Evolutionary conservation across 2,113 vertebrate species (phyloP).

Genomic region (Hiodon alosoides): DNA sequence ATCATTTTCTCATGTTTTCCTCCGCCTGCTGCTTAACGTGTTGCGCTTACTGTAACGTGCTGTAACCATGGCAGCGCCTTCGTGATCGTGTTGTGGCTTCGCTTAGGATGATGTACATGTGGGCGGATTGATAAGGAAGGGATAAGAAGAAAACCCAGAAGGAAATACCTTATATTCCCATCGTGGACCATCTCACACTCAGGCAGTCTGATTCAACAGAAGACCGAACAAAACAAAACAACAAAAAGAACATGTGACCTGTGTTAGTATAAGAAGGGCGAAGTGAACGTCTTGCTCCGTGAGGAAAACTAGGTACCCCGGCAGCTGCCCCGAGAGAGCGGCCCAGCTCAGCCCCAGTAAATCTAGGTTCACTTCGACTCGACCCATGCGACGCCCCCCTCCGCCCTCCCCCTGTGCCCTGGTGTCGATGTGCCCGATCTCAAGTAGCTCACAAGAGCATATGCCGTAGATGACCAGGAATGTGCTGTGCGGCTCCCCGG

Average conservation of each 20-base stretch:
- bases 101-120: not conserved
- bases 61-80: not conserved
- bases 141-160: constrained; percentile 31
- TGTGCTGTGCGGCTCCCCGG: not conserved
- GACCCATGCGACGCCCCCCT: not conserved
- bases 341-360: not conserved
- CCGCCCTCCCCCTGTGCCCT: not conserved
- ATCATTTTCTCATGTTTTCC: constrained; percentile 7
- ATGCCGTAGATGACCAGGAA: not conserved
- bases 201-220: constrained; percentile 68
- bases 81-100: not conserved
- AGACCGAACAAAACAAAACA: constrained; percentile 36
- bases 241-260: constrained; percentile 32
- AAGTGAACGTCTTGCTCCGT: constrained; percentile 8
- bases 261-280: constrained; percentile 40
- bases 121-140: constrained; percentile 1
- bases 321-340: not conserved
- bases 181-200: constrained; percentile 67
- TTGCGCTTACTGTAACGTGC: not conserved
- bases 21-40: not conserved
- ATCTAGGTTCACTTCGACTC: no score
- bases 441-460: not conserved
- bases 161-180: constrained; percentile 70
- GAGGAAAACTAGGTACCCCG: constrained; percentile 6
- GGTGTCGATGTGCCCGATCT: not conserved